Base-by-base conservation (phyloP, 2,797 vertebrate genomes). In the Allobates femoralis region DNA sequence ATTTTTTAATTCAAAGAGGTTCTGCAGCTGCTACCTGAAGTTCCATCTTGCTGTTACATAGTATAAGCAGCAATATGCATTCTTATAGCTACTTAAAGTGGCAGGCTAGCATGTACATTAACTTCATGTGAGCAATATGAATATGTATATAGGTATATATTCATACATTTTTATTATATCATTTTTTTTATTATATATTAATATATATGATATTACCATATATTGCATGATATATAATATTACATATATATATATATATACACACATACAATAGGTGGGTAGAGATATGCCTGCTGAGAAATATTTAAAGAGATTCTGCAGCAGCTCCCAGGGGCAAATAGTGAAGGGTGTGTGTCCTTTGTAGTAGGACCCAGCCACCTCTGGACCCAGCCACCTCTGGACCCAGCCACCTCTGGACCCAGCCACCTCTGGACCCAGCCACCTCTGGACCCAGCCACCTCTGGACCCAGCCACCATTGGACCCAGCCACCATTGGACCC, bases 261-360 rank as follows among this genome's bases (percentile, higher is more conserved):
- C n/a, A n/a, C n/a, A n/a, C n/a, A n/a, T n/a, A n/a, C n/a, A 41
- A 41, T 64, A 28, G n/a, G 11, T 2, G 14, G 58, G 58, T 12
- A 64, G 2, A 15, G n/a, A 2, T 19, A 34, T 66, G 11, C 3
- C 11, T 46, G 10, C 5, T 41, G 5, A 46, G 11, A 30, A 28
- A 18, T 32, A 32, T 67, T 67, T 32, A 67, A 67, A 32, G 64
- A 67, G 64, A 15, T 67, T 32, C 64, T 67, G 64, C 64, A 67
- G 64, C 64, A 67, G 64, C 58, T 62, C 26, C 51, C 15, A 15
- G 12, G 8, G 19, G 15, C 64, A 32, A 66, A 19, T 32, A 46
- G 3, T 4, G 10, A n/a, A 15, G 19, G 32, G 32, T 11, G 16
- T 41, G 21, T 41, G 8, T 23, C 0, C 23, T 21, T 23, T 4